Base-by-base conservation (phyloP, 2,888 invertebrate genomes). In the Archaeoteleia sp. region DNA sequence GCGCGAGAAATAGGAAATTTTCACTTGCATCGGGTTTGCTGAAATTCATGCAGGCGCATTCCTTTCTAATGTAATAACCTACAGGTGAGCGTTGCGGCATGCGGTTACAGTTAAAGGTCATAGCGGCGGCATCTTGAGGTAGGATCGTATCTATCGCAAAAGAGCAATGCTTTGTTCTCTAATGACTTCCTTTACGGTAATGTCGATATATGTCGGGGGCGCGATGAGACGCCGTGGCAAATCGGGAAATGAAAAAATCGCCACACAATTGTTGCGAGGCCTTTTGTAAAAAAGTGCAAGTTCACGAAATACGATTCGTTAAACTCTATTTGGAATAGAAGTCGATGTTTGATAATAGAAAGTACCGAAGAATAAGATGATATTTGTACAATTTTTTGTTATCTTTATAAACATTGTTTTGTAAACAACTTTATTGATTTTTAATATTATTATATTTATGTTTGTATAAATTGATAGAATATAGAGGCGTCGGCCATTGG, bases 71-170 rank as follows among this genome's bases (percentile, higher is more conserved):
- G 71, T 67, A 61, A 54, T 69, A 63, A 65, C 70, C 67, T 68
- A 60, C 73, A 72, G 73, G 74, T 73, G 76, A 75, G 67, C 79
- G 75, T 78, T 79, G 74, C 77, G 75, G 79, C 78, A 80, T 74
- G 81, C 78, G 76, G 78, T 81, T 81, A 81, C 81, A 81, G 81
- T 81, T 81, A 81, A 81, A 81, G 81, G 81, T 81, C 80, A 80
- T 63, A 75, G 75, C 74, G 67, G 67, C 67, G 75, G 77, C 76
- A 78, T 78, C 79, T 77, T 70, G 69, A 67, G 61, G 66, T 62
- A 60, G 72, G 70, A 68, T 70, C 68, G 68, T 72, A 67, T 69
- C 73, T 69, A 68, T 70, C 72, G 74, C 74, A 77, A 70, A 78
- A 79, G 76, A 78, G 78, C 78, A 76, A 53, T 65, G 77, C 80